Base-by-base conservation (phyloP, 2,888 invertebrate species). In the Sericinus montela region DNA sequence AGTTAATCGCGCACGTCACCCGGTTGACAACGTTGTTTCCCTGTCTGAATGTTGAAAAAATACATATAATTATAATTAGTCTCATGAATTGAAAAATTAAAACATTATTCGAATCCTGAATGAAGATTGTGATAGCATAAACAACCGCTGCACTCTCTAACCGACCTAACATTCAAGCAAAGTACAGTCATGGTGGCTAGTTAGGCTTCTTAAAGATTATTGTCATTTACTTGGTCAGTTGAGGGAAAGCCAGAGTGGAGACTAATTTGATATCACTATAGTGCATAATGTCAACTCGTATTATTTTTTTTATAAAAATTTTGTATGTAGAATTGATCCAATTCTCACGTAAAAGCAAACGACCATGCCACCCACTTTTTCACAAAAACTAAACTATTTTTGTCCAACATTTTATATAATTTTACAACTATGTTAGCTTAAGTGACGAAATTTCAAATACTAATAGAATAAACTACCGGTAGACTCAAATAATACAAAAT, bases 141-240 rank as follows among this genome's bases (percentile, higher is more conserved):
- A n/a, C n/a, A n/a, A 58, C 60, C 61, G 57, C 56, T 57, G 62
- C 56, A 48, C 56, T 55, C 52, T 43, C 47, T 34, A 42, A 32
- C 52, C 52, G 52, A 3, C 53, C 49, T 48, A 41, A 47, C 43
- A 13, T 37, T 29, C 52, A 45, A 41, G 49, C 45, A 52, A 52
- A 52, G 62, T 70, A 73, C 65, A 67, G 66, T 74, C 67, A 68
- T 62, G 67, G 63, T 75, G 75, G 69, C 69, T 68, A 72, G 65
- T 75, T 68, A 80, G 80, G 79, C 75, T 75, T 81, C 80, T 80
- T 82, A 85, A 74, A 83, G 75, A 82, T 87, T 87, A 87, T 87
- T 87, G 88, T 87, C 88, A 78, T 76, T 75, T 69, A 75, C 68
- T 86, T 87, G 88, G 87, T 87, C 88, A 81, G 78, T 80, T 63